These are phyloP conservation scores for Lutjanus argentimaculatus DNA, from an alignment of 2,797 vertebrate species.

Conservation along the genomic window DNA sequence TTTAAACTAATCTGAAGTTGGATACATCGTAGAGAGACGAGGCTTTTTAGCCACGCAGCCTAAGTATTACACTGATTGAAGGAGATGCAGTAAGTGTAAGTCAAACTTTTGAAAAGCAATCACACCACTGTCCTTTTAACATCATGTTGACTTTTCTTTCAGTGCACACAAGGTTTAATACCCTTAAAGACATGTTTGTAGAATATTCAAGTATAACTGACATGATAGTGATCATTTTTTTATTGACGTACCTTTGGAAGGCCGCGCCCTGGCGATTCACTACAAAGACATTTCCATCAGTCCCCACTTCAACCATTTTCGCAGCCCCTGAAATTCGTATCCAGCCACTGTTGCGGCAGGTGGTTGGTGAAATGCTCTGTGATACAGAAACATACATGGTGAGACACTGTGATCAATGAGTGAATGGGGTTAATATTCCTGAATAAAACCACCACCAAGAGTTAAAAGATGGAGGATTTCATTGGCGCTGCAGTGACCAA, in stretches of 20 bases:
- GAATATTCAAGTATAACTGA: no score
- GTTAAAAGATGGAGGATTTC: neutral
- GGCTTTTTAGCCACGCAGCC: neutral
- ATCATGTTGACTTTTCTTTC: no score
- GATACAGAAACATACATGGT: neutral
- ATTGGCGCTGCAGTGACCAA: neutral
- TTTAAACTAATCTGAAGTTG: neutral
- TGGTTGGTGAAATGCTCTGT: neutral
- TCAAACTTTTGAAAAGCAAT: neutral
- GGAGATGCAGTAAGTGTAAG: neutral
- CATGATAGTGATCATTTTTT: no score
- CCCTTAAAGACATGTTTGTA: neutral
- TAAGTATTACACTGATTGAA: neutral
- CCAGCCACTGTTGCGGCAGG: constrained; percentile 15
- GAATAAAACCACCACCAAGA: neutral
- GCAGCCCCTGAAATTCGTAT: neutral
- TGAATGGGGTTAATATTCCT: neutral
- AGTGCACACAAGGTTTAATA: neutral
- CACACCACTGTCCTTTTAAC: no score
- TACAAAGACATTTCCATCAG: constrained; percentile 51
- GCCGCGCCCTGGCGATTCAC: neutral
- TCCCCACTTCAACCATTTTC: constrained; percentile 53
- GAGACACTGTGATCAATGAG: neutral
- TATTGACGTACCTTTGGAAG: constrained; percentile 45
- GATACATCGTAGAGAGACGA: neutral